phyloP scores from a whole-genome alignment of 2,888 invertebrate genomes.

The Biston stratarius region DNA sequence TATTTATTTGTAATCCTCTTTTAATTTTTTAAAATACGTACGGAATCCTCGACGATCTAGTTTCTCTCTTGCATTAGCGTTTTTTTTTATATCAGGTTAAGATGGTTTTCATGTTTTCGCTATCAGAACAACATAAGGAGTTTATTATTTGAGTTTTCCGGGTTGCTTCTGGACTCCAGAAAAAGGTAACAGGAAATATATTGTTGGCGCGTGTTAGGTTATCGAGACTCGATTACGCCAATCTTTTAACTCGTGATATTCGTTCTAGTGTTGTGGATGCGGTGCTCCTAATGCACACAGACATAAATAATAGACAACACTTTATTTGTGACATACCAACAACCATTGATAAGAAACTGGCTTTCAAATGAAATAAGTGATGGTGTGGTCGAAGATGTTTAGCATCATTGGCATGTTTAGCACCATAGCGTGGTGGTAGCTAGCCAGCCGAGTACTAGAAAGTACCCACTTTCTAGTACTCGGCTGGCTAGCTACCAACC shows the following conservation, averaged over 20 bases:
- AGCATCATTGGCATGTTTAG: too few species aligned
- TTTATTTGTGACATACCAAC: too few species aligned
- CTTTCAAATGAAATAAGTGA: too few species aligned
- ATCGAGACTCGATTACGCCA: background rate
- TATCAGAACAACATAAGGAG: constrained; percentile 25
- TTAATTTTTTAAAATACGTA: background rate
- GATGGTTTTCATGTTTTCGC: constrained; percentile 23
- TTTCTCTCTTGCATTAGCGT: background rate
- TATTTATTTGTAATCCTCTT: too few species aligned
- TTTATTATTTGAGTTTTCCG: constrained; percentile 21
- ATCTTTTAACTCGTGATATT: background rate
- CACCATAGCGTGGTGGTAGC: too few species aligned
- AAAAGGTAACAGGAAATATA: constrained; percentile 11
- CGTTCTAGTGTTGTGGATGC: background rate
- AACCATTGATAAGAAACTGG: too few species aligned
- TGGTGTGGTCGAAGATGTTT: too few species aligned
- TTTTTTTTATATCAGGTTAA: constrained; percentile 16
- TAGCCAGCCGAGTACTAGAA: too few species aligned
- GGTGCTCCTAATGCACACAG: too few species aligned
- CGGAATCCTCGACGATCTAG: background rate
- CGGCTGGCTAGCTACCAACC: too few species aligned
- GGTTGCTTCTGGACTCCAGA: background rate
- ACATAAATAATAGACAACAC: too few species aligned
- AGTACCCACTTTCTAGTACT: too few species aligned
- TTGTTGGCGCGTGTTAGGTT: constrained; percentile 6